These are phyloP conservation scores for Amblyopsis rosae DNA, from an alignment of 2,113 vertebrate species.

Conservation along the genomic window DNA sequence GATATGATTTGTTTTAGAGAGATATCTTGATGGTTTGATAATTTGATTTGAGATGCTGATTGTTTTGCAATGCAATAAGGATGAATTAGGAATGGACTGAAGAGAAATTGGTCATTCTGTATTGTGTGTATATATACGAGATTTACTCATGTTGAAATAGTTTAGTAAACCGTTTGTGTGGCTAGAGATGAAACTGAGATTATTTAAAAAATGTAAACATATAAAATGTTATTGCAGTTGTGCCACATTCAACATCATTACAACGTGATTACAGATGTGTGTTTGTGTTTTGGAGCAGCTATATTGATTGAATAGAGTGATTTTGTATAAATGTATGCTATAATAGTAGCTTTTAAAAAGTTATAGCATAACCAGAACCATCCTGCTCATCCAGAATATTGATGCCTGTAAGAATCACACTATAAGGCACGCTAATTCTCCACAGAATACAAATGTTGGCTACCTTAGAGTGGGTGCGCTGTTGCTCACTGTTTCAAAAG, in stretches of 20 bases:
- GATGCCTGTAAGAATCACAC: constrained; percentile 3
- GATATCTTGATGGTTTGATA: constrained; percentile 15
- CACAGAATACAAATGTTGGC: constrained; percentile 6
- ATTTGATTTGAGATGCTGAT: constrained; percentile 17
- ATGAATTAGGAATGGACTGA: constrained; percentile 1
- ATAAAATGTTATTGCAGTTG: too few relatives aligned
- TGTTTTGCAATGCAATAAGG: constrained; percentile 4
- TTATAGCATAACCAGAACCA: not conserved
- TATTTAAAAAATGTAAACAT: too few relatives aligned
- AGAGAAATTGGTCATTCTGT: not conserved
- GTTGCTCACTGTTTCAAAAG: not conserved
- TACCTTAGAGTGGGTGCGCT: constrained; percentile 23
- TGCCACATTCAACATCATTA: not conserved
- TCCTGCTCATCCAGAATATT: constrained; percentile 3
- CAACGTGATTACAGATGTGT: too few relatives aligned
- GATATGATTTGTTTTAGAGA: not conserved
- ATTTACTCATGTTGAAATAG: not conserved
- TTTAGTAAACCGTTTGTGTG: not conserved
- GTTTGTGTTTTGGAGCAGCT: too few relatives aligned
- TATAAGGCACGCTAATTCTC: not conserved
- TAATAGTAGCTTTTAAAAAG: not conserved
- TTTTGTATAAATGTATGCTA: not conserved
- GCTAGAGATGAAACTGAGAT: too few relatives aligned
- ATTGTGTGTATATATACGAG: not conserved
- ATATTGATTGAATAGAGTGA: not conserved